Conservation (phyloP, 2,797 vertebrate species). For the Fundulus diaphanus region DNA sequence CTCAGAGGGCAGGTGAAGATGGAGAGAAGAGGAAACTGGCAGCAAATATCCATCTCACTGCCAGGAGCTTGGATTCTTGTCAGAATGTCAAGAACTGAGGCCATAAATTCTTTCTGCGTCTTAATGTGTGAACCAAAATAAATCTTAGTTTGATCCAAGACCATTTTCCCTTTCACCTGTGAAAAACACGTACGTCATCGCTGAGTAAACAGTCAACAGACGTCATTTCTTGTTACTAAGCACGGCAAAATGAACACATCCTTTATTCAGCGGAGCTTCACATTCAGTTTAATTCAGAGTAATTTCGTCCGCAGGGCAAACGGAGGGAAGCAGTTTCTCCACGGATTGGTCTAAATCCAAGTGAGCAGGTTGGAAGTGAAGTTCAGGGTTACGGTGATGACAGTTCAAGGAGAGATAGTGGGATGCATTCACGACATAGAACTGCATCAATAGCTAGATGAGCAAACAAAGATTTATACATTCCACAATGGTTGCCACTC, state of each 20-base stretch:
- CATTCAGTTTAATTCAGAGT: no score
- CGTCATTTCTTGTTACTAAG: background rate
- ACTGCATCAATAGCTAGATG: background rate
- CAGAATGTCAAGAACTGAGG: background rate
- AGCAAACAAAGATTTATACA: no score
- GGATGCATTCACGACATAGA: background rate
- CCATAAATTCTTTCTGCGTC: constrained; percentile 16
- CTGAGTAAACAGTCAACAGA: background rate
- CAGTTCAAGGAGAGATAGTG: constrained; percentile 1
- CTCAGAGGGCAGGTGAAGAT: constrained; percentile 5
- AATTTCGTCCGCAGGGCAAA: background rate
- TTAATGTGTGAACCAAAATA: constrained; percentile 12
- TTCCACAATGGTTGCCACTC: no score
- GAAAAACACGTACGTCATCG: constrained; percentile 1
- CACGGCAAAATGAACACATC: background rate
- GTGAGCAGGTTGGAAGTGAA: background rate
- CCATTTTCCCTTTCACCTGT: background rate
- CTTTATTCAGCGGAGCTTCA: no score
- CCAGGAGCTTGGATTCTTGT: constrained; percentile 23
- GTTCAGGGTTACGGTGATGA: background rate
- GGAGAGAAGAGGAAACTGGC: constrained; percentile 20
- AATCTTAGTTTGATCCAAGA: background rate
- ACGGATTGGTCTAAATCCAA: constrained; percentile 1
- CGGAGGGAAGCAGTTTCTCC: background rate
- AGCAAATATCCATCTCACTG: constrained; percentile 1